Percentiles rank a stretch among this genome's conserved stretches.
These are phyloP conservation scores for Oncorhynchus mykiss DNA, from an alignment of 2,113 vertebrate genomes.

Conservation along the genomic window DNA sequence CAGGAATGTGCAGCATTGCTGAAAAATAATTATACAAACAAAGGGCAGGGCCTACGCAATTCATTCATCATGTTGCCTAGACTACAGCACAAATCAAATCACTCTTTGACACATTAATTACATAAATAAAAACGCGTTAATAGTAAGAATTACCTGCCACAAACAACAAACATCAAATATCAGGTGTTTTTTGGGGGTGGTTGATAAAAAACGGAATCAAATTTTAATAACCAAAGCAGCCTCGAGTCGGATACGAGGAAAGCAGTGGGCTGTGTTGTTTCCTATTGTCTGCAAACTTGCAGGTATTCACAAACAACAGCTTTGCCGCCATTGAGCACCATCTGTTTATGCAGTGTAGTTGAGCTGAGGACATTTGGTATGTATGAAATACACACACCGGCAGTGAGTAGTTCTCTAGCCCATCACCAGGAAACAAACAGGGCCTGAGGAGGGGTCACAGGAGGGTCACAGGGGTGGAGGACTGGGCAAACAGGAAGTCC, in stretches of 20 bases:
- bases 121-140: neutral
- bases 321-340: neutral
- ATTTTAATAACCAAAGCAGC: neutral
- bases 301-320: neutral
- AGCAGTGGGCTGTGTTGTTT: neutral
- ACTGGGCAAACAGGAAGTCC: slow-evolving; percentile 24
- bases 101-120: neutral
- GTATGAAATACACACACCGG: neutral
- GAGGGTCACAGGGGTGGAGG: slow-evolving; percentile 18
- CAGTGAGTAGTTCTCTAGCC: slow-evolving; percentile 8
- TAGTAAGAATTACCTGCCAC: neutral
- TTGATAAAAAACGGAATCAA: no score
- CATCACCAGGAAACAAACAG: slow-evolving; percentile 4
- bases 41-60: neutral
- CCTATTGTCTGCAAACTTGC: neutral
- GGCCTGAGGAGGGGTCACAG: slow-evolving; percentile 40
- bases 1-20: slow-evolving; percentile 18
- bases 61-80: neutral
- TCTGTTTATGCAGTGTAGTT: slow-evolving; percentile 4
- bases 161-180: neutral
- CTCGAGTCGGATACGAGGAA: neutral
- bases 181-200: neutral
- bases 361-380: neutral
- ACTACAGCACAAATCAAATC: neutral
- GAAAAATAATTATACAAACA: slow-evolving; percentile 6